Conservation (phyloP, 2,888 invertebrate genomes). For the Cerceris ruficornis region DNA sequence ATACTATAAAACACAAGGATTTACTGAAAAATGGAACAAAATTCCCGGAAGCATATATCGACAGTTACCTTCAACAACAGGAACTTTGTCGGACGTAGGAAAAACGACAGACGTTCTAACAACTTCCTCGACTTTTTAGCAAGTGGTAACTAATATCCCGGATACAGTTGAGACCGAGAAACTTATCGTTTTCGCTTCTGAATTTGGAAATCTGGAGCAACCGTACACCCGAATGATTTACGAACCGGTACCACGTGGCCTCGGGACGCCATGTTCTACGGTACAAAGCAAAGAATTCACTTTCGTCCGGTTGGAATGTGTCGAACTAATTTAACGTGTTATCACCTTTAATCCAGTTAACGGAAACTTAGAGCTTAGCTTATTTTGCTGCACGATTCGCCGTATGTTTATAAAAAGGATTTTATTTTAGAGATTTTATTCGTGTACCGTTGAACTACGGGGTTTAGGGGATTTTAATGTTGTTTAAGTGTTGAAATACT, state of each 20-base stretch:
- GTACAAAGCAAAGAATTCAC: constrained; percentile 60
- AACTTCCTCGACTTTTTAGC: background rate
- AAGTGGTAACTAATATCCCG: constrained; percentile 15
- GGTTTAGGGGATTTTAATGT: too few relatives aligned
- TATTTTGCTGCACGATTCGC: background rate
- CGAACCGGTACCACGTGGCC: constrained; percentile 43
- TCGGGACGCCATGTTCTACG: constrained; percentile 20
- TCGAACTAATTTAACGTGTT: background rate
- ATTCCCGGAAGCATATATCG: too few relatives aligned
- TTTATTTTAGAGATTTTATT: too few relatives aligned
- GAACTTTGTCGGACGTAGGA: too few relatives aligned
- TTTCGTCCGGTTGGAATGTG: constrained; percentile 58
- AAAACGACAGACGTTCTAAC: too few relatives aligned
- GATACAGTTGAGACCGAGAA: constrained; percentile 26
- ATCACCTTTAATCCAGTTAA: background rate
- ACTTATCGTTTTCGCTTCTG: constrained; percentile 24
- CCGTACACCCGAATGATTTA: constrained; percentile 47
- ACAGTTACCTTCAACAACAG: too few relatives aligned
- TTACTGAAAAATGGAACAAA: too few relatives aligned
- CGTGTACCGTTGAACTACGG: too few relatives aligned
- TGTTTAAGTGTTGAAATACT: too few relatives aligned
- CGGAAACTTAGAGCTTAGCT: background rate
- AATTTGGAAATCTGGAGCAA: constrained; percentile 63
- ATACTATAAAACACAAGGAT: too few relatives aligned
- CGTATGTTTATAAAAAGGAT: background rate